phyloP scores from a whole-genome alignment of 2,113 vertebrate species.

The Sciurus niger region DNA sequence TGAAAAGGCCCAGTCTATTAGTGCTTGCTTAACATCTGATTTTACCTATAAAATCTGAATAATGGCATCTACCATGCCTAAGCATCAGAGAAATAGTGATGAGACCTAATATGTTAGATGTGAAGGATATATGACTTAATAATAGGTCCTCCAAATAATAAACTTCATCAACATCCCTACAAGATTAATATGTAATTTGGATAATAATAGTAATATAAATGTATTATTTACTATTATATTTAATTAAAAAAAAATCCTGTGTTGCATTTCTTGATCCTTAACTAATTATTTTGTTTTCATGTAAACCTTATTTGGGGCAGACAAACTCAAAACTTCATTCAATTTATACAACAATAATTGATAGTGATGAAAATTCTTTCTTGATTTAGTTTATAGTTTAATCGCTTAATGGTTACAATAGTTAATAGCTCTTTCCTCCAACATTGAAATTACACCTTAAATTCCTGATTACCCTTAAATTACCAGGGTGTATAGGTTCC shows the following conservation, averaged over 20 bases:
- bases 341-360: slow-evolving; percentile 29
- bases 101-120: slow-evolving; percentile 32
- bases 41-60: not conserved
- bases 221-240: not conserved
- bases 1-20: not conserved
- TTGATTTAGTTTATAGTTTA: not conserved
- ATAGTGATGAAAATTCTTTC: slow-evolving; percentile 27
- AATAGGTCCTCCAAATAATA: not conserved
- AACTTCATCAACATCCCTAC: not conserved
- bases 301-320: not conserved
- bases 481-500: not conserved
- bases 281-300: slow-evolving; percentile 5
- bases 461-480: not conserved
- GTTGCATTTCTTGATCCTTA: slow-evolving; percentile 11
- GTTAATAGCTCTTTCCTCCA: not conserved
- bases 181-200: slow-evolving; percentile 39
- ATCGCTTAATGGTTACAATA: not conserved
- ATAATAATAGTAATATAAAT: not conserved
- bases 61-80: not conserved
- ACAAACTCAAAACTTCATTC: slow-evolving; percentile 11
- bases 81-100: not conserved
- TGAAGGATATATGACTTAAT: not conserved
- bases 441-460: not conserved
- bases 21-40: slow-evolving; percentile 2
- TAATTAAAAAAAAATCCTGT: not conserved